Conservation (phyloP, 2,797 vertebrate genomes). For the Enteromius afrohamiltoni region DNA sequence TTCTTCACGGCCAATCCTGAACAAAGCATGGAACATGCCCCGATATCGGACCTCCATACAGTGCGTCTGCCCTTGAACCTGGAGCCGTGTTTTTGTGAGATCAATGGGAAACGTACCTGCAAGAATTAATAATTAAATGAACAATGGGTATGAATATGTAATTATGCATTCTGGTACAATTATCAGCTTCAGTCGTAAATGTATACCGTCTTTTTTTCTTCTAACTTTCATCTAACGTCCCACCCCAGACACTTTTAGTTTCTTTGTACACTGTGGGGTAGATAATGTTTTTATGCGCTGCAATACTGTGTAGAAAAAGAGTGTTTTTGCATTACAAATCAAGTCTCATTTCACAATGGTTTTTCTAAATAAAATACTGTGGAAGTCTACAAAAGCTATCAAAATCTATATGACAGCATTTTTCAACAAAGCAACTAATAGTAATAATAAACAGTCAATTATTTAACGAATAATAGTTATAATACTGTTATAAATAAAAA, state of each 20-base stretch:
- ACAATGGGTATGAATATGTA: not conserved
- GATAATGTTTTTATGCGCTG: conserved; percentile 12
- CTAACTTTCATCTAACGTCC: not conserved
- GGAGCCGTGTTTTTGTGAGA: conserved; percentile 92
- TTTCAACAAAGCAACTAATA: not conserved
- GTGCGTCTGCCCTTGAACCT: conserved; percentile 94
- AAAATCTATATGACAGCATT: not conserved
- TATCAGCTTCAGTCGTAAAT: not conserved
- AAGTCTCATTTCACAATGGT: not conserved
- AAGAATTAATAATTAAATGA: not conserved
- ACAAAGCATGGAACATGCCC: conserved; percentile 95
- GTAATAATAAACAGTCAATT: not conserved
- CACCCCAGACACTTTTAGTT: not conserved
- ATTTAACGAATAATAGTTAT: not conserved
- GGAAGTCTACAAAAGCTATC: no score
- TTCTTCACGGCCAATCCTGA: conserved; percentile 90
- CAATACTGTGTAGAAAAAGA: not conserved
- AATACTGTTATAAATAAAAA: not conserved
- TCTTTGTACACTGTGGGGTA: not conserved
- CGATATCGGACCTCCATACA: conserved; percentile 92
- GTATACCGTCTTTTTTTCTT: not conserved
- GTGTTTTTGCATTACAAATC: no score
- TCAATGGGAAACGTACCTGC: conserved; percentile 94
- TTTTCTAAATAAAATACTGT: not conserved
- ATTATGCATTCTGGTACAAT: no score